These are phyloP conservation scores for Nylanderia fulva DNA, from an alignment of 1,140 invertebrate genomes.

Conservation along the genomic window DNA sequence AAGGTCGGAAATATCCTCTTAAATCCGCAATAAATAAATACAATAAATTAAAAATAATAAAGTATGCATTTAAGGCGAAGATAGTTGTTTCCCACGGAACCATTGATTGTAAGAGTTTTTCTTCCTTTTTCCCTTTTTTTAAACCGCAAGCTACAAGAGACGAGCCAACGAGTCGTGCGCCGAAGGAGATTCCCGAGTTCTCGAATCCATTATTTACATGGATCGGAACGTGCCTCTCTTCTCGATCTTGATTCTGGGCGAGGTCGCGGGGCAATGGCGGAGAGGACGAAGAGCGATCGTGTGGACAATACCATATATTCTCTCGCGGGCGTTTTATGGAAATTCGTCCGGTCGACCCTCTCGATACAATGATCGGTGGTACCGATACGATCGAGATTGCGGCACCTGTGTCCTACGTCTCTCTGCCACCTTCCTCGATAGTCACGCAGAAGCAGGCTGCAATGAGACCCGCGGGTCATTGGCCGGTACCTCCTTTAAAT, in stretches of 20 bases:
- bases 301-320: constrained; percentile 76
- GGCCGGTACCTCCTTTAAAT: constrained; percentile 83
- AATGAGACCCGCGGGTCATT: constrained; percentile 79
- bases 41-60: no score
- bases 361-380: constrained; percentile 82
- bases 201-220: constrained; percentile 82
- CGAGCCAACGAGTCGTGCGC: constrained; percentile 32
- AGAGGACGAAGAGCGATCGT: constrained; percentile 44
- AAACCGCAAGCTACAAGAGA: constrained; percentile 15
- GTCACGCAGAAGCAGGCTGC: constrained; percentile 38
- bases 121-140: background rate
- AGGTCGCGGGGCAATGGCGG: constrained; percentile 65
- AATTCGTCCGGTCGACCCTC: constrained; percentile 70
- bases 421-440: constrained; percentile 56
- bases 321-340: constrained; percentile 73
- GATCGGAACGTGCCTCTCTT: constrained; percentile 70
- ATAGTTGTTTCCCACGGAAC: background rate
- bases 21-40: no score
- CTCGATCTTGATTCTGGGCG: constrained; percentile 80
- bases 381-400: constrained; percentile 81
- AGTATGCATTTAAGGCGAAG: no score
- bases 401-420: constrained; percentile 83
- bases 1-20: no score
- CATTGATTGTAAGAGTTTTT: background rate
- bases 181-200: constrained; percentile 17